phyloP scores from a whole-genome alignment of 2,797 vertebrate species.

The Pseudopleuronectes americanus region DNA sequence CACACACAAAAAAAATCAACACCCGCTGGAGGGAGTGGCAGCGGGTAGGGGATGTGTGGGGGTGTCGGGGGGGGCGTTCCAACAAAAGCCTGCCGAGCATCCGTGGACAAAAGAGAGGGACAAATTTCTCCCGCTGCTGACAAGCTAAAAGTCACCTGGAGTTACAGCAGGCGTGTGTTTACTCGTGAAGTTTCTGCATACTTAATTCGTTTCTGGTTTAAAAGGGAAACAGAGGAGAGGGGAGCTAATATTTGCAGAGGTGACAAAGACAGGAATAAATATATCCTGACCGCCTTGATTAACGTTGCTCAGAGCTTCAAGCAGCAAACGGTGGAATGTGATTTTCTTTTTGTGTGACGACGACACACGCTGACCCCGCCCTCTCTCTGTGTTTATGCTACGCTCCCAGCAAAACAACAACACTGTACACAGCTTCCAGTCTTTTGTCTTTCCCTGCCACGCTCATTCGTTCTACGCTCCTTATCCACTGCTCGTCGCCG shows the following conservation, averaged over 20 bases:
- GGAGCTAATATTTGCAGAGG: constrained; percentile 25
- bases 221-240: not conserved
- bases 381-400: constrained; percentile 45
- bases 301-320: constrained; percentile 36
- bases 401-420: constrained; percentile 44
- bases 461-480: constrained; percentile 47
- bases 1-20: constrained; percentile 50
- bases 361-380: constrained; percentile 33
- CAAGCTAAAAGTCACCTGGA: constrained; percentile 56
- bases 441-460: constrained; percentile 65
- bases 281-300: constrained; percentile 33
- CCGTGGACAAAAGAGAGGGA: constrained; percentile 66
- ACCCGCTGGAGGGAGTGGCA: constrained; percentile 63
- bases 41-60: not conserved
- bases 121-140: constrained; percentile 53
- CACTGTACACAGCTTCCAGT: constrained; percentile 33
- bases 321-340: constrained; percentile 27
- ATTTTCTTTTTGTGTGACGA: constrained; percentile 50
- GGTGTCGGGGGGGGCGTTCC: constrained; percentile 26
- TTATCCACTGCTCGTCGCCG: constrained; percentile 37
- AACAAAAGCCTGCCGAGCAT: constrained; percentile 64
- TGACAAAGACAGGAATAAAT: constrained; percentile 7
- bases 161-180: constrained; percentile 24
- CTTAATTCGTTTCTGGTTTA: constrained; percentile 12
- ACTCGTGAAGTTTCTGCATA: constrained; percentile 4